Percentiles rank a stretch among this genome's conserved stretches.
phyloP scores from a whole-genome alignment of 2,113 vertebrate genomes.

The Thalassoma bifasciatum region DNA sequence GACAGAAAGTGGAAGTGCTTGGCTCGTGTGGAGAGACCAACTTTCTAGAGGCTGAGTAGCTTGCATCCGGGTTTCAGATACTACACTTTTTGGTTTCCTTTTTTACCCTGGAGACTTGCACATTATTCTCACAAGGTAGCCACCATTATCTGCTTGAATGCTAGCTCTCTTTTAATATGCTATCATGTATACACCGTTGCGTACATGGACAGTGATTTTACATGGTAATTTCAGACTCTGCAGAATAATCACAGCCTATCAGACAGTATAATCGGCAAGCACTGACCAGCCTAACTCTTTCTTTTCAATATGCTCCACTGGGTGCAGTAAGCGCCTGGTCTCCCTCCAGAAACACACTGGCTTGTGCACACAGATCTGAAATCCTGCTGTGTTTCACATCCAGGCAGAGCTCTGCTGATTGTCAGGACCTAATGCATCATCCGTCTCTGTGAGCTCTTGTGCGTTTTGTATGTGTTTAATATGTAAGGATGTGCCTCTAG shows the following conservation, averaged over 20 bases:
- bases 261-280: slow-evolving; percentile 39
- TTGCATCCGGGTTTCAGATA: slow-evolving; percentile 44
- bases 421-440: slow-evolving; percentile 52
- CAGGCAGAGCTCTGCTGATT: slow-evolving; percentile 39
- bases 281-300: slow-evolving; percentile 50
- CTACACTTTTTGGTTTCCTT: slow-evolving; percentile 32
- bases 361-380: slow-evolving; percentile 49
- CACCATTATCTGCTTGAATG: slow-evolving; percentile 44
- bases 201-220: slow-evolving; percentile 55
- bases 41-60: slow-evolving; percentile 30
- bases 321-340: slow-evolving; percentile 21
- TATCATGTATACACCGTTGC: slow-evolving; percentile 32
- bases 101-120: slow-evolving; percentile 27
- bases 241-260: slow-evolving; percentile 70
- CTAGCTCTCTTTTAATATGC: slow-evolving; percentile 25
- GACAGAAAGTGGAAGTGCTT: slow-evolving; percentile 35
- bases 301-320: slow-evolving; percentile 48
- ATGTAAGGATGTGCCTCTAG: slow-evolving; percentile 2
- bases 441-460: slow-evolving; percentile 15
- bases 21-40: slow-evolving; percentile 40
- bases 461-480: slow-evolving; percentile 23
- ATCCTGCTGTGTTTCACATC: slow-evolving; percentile 35
- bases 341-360: slow-evolving; percentile 52
- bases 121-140: slow-evolving; percentile 22
- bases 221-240: slow-evolving; percentile 50